Evolutionary conservation across 2,888 invertebrate species (phyloP).

Genomic region (Conistra vaccinii): DNA sequence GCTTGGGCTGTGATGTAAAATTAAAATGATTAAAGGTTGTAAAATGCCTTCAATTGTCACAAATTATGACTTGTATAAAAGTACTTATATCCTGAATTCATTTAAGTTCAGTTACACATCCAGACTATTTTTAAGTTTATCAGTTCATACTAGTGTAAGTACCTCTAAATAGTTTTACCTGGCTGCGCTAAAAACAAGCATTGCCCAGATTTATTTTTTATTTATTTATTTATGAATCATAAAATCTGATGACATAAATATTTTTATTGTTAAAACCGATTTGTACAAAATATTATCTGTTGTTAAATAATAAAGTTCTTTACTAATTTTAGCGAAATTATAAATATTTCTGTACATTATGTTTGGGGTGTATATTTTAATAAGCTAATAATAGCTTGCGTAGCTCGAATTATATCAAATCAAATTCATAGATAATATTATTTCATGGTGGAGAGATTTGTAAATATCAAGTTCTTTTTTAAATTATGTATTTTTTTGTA

Average conservation of each 20-base stretch:
- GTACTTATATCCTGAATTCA: background rate
- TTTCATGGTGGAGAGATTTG: background rate
- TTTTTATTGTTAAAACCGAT: conserved; percentile 15
- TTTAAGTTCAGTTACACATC: background rate
- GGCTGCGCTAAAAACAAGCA: background rate
- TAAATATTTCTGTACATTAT: conserved; percentile 27
- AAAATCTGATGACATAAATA: conserved; percentile 1
- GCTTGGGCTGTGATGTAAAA: conserved; percentile 45
- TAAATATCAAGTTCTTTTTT: background rate
- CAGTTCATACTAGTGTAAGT: background rate
- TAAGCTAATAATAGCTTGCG: background rate
- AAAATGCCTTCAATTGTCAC: background rate
- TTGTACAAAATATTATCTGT: conserved; percentile 32
- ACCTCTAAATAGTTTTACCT: background rate
- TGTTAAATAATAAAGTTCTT: conserved; percentile 17
- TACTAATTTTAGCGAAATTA: conserved; percentile 14
- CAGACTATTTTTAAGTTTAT: background rate
- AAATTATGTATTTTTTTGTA: background rate
- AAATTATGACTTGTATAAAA: background rate
- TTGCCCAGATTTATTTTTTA: background rate
- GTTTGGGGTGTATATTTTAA: background rate
- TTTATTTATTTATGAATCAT: conserved; percentile 1
- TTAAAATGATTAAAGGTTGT: conserved; percentile 15
- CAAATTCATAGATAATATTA: background rate
- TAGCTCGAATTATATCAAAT: conserved; percentile 11